phyloP scores from a whole-genome alignment of 2,888 invertebrate genomes.

The Escarpia spicata region DNA sequence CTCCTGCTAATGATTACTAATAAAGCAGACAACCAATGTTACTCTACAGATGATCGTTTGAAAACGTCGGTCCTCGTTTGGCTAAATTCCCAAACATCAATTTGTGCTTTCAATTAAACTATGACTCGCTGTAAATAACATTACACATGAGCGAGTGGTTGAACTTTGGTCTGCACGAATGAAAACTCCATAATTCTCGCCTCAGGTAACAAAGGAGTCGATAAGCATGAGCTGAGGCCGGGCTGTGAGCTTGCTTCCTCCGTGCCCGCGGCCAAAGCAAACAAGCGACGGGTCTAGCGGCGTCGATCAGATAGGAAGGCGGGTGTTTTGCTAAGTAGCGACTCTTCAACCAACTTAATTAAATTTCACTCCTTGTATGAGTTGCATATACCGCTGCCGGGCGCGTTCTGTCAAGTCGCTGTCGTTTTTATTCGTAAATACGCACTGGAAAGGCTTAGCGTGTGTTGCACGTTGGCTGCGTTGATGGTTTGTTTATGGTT shows the following conservation, averaged over 20 bases:
- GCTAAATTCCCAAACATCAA: background rate
- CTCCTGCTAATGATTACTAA: too few relatives aligned
- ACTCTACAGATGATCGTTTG: background rate
- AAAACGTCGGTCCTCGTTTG: background rate
- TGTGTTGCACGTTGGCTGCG: background rate
- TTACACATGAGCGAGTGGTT: background rate
- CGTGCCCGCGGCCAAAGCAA: background rate
- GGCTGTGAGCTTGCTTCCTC: background rate
- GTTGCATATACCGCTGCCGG: background rate
- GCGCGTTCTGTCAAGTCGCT: background rate
- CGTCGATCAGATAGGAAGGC: background rate
- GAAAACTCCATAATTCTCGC: background rate
- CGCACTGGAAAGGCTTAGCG: background rate
- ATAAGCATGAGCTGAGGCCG: background rate
- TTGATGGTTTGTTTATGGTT: background rate
- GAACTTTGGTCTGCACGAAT: background rate
- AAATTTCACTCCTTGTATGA: constrained; percentile 10
- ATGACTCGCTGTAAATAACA: background rate
- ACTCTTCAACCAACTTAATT: background rate
- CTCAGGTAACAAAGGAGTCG: background rate
- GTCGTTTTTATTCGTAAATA: background rate
- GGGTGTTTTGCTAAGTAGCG: constrained; percentile 3
- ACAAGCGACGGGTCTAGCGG: background rate
- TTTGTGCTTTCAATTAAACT: background rate
- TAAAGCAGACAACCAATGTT: too few relatives aligned